Evolutionary conservation across 2,888 invertebrate genomes (phyloP).

Genomic region (Formica aserva): DNA sequence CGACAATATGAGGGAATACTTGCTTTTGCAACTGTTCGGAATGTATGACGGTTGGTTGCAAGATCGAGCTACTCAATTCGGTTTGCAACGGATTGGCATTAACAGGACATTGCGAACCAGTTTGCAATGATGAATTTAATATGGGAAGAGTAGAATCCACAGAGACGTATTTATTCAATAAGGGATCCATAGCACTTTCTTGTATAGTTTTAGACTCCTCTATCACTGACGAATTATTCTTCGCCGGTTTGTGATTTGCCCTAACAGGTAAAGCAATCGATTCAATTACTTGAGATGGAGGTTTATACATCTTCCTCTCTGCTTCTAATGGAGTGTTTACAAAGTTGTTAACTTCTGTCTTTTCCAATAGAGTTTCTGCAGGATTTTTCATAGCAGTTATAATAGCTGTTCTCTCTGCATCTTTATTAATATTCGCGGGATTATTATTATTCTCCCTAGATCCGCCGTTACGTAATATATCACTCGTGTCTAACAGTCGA

Average conservation of each 20-base stretch:
- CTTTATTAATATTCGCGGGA: constrained; percentile 4
- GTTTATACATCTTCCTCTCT: constrained; percentile 41
- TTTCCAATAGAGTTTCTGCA: constrained; percentile 3
- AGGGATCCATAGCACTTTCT: not conserved
- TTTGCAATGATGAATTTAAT: constrained; percentile 1
- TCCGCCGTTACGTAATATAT: not conserved
- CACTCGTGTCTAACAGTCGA: constrained; percentile 31
- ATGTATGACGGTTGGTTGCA: constrained; percentile 75
- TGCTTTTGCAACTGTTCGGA: constrained; percentile 80
- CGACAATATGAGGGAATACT: constrained; percentile 79
- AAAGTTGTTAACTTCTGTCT: not conserved
- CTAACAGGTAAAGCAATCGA: constrained; percentile 11
- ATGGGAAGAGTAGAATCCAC: not conserved
- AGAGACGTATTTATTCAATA: not conserved
- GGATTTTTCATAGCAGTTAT: constrained; percentile 13
- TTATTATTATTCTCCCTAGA: not conserved
- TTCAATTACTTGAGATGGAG: constrained; percentile 36
- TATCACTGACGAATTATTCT: not conserved
- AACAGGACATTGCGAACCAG: constrained; percentile 11
- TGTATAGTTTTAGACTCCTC: not conserved
- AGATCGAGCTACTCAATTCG: constrained; percentile 72
- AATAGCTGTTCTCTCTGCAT: not conserved
- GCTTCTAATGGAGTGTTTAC: constrained; percentile 7
- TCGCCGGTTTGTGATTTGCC: not conserved
- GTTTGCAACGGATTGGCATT: constrained; percentile 60